Conservation (phyloP, 2,113 vertebrate genomes). For the Stomatorhinus ivindoensis region DNA sequence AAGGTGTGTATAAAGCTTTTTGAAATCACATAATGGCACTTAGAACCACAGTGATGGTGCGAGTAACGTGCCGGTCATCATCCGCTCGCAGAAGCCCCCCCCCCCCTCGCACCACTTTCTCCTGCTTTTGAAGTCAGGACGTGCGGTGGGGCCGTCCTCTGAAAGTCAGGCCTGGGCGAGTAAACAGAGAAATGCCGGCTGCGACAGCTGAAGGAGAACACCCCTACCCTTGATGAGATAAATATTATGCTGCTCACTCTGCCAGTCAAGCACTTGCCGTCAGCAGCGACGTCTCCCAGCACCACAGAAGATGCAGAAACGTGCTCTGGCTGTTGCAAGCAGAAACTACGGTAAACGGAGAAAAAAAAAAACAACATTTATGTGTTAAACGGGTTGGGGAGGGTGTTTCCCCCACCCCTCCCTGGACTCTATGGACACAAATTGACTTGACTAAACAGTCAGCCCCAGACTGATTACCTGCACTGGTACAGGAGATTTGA, state of each 20-base stretch:
- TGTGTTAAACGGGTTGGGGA: background rate
- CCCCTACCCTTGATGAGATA: background rate
- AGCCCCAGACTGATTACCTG: conserved; percentile 73
- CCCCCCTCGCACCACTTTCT: background rate
- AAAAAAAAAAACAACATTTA: background rate
- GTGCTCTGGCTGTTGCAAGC: background rate
- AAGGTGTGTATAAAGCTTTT: background rate
- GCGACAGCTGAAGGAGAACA: background rate
- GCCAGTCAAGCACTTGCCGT: background rate
- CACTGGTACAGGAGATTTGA: conserved; percentile 62
- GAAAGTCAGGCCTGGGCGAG: background rate
- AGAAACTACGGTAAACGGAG: background rate
- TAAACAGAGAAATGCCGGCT: background rate
- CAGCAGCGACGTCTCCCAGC: background rate
- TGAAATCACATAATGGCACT: background rate
- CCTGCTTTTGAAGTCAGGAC: background rate
- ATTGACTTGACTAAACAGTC: conserved; percentile 74
- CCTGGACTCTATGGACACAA: conserved; percentile 67
- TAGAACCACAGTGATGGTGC: background rate
- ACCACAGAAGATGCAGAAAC: background rate
- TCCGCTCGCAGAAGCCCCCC: background rate
- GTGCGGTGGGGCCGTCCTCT: background rate
- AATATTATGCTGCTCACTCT: background rate
- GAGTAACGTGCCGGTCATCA: background rate
- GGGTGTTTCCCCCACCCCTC: background rate